These are phyloP conservation scores for Drosophila serrata DNA, from an alignment of 1,140 invertebrate species.

Conservation along the genomic window DNA sequence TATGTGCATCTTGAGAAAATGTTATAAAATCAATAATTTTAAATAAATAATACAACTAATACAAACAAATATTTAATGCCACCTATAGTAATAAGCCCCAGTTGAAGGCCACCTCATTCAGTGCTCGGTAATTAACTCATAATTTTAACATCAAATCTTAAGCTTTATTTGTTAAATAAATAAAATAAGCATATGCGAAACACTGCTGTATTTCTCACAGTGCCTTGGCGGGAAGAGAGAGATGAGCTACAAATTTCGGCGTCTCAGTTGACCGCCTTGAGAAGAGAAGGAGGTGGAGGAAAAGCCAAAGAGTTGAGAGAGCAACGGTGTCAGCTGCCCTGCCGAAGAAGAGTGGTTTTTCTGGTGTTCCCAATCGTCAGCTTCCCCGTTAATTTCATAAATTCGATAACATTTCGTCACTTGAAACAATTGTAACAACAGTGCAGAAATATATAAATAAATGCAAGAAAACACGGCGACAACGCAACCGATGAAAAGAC, in stretches of 20 bases:
- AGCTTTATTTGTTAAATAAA: too few relatives aligned
- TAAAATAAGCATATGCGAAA: too few relatives aligned
- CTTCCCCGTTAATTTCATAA: conserved; percentile 11
- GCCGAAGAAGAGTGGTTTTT: not conserved
- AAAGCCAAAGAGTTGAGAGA: conserved; percentile 19
- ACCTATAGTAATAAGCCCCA: too few relatives aligned
- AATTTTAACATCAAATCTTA: too few relatives aligned
- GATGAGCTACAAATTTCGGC: conserved; percentile 31
- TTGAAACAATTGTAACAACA: conserved; percentile 62
- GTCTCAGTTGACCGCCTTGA: conserved; percentile 73
- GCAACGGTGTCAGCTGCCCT: conserved; percentile 48
- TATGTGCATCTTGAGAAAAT: too few relatives aligned
- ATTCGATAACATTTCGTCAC: conserved; percentile 7
- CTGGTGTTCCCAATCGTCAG: not conserved
- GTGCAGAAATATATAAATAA: conserved; percentile 33
- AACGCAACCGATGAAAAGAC: conserved; percentile 32
- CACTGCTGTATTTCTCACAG: not conserved
- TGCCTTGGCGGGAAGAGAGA: conserved; percentile 7
- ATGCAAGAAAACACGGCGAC: conserved; percentile 27
- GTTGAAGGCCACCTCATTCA: too few relatives aligned
- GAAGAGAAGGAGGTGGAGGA: conserved; percentile 6
- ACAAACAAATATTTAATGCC: too few relatives aligned
- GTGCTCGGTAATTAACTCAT: too few relatives aligned
- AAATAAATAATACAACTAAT: too few relatives aligned
- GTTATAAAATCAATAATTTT: too few relatives aligned